These are phyloP conservation scores for Sebastes trivittatus DNA, from an alignment of 2,797 vertebrate genomes.

Conservation along the genomic window DNA sequence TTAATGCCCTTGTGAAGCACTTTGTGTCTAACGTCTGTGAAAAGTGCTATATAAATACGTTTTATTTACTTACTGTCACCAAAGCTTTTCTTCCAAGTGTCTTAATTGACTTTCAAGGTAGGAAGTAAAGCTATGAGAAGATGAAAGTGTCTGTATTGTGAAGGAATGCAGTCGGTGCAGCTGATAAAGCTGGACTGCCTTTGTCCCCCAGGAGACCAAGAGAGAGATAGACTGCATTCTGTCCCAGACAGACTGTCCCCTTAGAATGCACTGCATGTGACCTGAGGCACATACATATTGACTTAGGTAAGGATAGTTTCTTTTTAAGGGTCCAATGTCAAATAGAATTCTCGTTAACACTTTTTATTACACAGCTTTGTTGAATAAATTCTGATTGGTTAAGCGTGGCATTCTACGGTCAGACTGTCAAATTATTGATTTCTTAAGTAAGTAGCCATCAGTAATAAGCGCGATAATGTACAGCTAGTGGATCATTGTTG, in stretches of 20 bases:
- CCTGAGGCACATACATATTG: not conserved
- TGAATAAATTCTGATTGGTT: too few species aligned
- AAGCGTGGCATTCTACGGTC: too few species aligned
- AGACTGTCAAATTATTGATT: too few species aligned
- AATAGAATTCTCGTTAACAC: not conserved
- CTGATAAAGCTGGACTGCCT: not conserved
- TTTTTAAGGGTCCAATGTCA: not conserved
- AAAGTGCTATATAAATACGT: not conserved
- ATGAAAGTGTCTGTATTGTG: not conserved
- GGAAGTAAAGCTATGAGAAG: not conserved
- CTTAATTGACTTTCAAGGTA: not conserved
- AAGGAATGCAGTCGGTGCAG: not conserved
- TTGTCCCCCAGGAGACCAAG: not conserved
- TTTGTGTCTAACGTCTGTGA: not conserved
- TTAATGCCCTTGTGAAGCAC: not conserved
- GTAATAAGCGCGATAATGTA: too few species aligned
- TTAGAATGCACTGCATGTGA: not conserved
- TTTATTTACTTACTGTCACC: not conserved
- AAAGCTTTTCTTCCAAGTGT: not conserved
- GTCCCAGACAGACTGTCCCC: not conserved
- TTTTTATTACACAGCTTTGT: too few species aligned
- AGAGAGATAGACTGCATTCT: not conserved
- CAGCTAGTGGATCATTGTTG: too few species aligned
- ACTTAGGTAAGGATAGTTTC: not conserved
- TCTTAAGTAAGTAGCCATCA: too few species aligned